These are phyloP conservation scores for Drosophila neonasuta DNA, from an alignment of 2,888 invertebrate species.

Conservation along the genomic window DNA sequence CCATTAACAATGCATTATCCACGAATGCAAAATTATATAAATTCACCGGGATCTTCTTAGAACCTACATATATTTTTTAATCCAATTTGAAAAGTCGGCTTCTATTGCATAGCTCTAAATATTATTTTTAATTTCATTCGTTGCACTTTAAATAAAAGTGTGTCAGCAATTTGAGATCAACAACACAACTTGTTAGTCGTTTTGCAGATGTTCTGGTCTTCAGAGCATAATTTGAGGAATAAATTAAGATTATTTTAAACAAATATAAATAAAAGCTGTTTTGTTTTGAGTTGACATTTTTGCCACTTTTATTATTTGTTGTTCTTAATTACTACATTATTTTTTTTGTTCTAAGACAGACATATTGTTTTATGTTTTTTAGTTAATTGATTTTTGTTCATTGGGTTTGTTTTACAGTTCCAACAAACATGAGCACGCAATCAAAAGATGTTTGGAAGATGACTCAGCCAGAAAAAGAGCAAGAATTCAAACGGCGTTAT, in stretches of 20 bases:
- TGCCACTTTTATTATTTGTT: neutral
- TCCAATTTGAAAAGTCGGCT: neutral
- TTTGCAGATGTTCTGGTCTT: no score
- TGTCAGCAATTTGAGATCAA: neutral
- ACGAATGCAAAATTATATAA: slow-evolving; percentile 2
- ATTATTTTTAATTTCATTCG: neutral
- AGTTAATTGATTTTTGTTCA: neutral
- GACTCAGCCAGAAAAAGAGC: no score
- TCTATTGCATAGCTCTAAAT: neutral
- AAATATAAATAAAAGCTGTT: neutral
- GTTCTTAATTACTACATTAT: neutral
- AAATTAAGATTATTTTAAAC: no score
- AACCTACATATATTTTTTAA: no score
- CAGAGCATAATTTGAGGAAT: no score
- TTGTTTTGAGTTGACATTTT: neutral
- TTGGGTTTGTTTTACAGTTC: neutral
- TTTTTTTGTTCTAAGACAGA: neutral
- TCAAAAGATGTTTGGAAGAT: neutral
- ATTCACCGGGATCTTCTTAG: neutral
- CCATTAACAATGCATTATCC: slow-evolving; percentile 1
- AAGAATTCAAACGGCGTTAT: slow-evolving; percentile 18
- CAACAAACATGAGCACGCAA: neutral
- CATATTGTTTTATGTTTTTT: neutral
- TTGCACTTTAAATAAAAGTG: neutral
- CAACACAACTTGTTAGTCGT: neutral